Percentiles rank a stretch among this genome's conserved stretches.
Conservation (phyloP, 2,888 invertebrate species). For the Euzophera pinguis region DNA sequence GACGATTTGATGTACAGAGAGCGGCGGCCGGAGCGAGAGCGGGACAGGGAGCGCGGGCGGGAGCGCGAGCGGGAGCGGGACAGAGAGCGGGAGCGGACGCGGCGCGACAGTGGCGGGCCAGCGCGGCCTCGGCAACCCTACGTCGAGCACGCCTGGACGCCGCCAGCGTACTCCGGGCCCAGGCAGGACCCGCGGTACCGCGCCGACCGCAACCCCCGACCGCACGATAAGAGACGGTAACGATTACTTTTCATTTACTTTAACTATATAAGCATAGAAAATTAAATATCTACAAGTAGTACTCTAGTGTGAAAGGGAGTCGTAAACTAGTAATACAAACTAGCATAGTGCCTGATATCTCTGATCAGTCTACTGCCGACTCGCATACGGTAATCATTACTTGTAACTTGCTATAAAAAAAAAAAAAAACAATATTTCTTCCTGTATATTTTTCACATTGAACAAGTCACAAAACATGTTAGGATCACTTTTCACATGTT, state of each 20-base stretch:
- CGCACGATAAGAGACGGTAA: conserved; percentile 84
- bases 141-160: conserved; percentile 49
- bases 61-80: conserved; percentile 80
- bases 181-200: conserved; percentile 49
- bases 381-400: too few relatives aligned
- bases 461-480: too few relatives aligned
- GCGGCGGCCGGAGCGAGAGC: conserved; percentile 65
- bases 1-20: conserved; percentile 78
- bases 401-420: too few relatives aligned
- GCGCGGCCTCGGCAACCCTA: conserved; percentile 48
- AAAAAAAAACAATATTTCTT: too few relatives aligned
- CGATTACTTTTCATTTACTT: background rate
- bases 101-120: conserved; percentile 57
- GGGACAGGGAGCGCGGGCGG: conserved; percentile 82
- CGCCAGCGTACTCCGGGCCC: conserved; percentile 69
- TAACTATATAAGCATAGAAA: too few relatives aligned
- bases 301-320: too few relatives aligned
- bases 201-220: conserved; percentile 67
- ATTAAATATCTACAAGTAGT: too few relatives aligned
- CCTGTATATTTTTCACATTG: too few relatives aligned
- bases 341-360: too few relatives aligned
- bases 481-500: too few relatives aligned
- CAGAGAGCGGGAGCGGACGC: conserved; percentile 78
- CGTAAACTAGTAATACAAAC: too few relatives aligned
- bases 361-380: too few relatives aligned